Conservation (phyloP, 2,888 invertebrate genomes). For the Plebejus anna region DNA sequence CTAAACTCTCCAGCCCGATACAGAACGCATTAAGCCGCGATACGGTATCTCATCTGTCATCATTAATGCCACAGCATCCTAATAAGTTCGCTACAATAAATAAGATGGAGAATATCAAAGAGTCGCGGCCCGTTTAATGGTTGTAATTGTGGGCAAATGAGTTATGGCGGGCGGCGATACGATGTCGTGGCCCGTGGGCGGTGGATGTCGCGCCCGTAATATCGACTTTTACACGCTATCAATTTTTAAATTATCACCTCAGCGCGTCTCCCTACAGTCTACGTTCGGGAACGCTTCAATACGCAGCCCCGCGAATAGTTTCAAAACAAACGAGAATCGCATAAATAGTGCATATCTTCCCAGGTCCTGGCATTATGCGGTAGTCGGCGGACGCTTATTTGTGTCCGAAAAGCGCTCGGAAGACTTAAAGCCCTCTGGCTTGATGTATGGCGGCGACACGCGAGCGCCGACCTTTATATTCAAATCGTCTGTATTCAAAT, state of each 20-base stretch:
- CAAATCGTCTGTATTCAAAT: constrained; percentile 75
- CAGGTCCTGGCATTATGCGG: constrained; percentile 56
- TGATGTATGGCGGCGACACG: constrained; percentile 75
- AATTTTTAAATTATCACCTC: constrained; percentile 70
- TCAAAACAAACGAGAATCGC: constrained; percentile 48
- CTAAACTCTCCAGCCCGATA: constrained; percentile 53
- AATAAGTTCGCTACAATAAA: constrained; percentile 77
- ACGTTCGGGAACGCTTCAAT: constrained; percentile 53
- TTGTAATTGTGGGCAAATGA: constrained; percentile 76
- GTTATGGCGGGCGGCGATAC: constrained; percentile 63
- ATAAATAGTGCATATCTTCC: constrained; percentile 40
- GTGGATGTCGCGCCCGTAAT: constrained; percentile 58
- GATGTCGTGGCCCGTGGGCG: constrained; percentile 70
- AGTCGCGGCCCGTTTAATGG: constrained; percentile 74
- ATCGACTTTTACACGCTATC: constrained; percentile 73
- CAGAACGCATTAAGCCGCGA: constrained; percentile 63
- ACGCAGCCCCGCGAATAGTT: constrained; percentile 53
- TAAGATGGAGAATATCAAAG: constrained; percentile 72
- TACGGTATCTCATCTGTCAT: constrained; percentile 74
- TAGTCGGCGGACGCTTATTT: constrained; percentile 74
- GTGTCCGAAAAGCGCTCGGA: constrained; percentile 75
- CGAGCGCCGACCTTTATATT: constrained; percentile 77
- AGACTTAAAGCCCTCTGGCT: constrained; percentile 72
- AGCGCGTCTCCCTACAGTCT: constrained; percentile 51
- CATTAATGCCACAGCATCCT: constrained; percentile 76